These are phyloP conservation scores for Diabrotica undecimpunctata DNA, from an alignment of 1,140 invertebrate species.

Conservation along the genomic window DNA sequence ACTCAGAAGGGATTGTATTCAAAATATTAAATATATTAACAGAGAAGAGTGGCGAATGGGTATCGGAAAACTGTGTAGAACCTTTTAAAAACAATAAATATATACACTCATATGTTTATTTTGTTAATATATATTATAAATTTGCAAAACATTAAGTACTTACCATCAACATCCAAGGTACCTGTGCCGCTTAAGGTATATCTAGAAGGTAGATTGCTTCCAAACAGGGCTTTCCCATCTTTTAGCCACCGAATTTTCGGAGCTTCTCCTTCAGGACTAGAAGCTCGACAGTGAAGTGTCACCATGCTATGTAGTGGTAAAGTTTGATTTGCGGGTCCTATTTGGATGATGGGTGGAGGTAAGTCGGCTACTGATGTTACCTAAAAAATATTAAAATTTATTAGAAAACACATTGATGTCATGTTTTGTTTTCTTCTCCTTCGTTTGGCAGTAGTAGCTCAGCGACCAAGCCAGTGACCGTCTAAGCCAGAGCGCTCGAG, in stretches of 20 bases:
- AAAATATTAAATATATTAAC: too few relatives aligned
- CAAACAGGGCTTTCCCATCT: slow-evolving; percentile 60
- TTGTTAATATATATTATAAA: too few relatives aligned
- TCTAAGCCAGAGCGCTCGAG: too few relatives aligned
- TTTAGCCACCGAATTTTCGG: slow-evolving; percentile 81
- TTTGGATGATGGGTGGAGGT: slow-evolving; percentile 85
- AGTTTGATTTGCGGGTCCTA: slow-evolving; percentile 89
- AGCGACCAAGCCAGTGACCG: too few relatives aligned
- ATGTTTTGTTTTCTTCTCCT: too few relatives aligned
- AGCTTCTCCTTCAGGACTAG: slow-evolving; percentile 59
- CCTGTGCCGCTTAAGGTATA: slow-evolving; percentile 64
- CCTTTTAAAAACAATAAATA: too few relatives aligned
- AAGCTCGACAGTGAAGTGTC: slow-evolving; percentile 76
- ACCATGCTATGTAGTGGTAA: slow-evolving; percentile 75
- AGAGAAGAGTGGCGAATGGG: too few relatives aligned
- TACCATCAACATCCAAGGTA: slow-evolving; percentile 77
- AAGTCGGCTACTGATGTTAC: slow-evolving; percentile 72
- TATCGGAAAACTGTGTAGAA: too few relatives aligned
- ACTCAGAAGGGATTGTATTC: too few relatives aligned
- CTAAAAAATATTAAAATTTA: slow-evolving; percentile 42
- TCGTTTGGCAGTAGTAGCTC: too few relatives aligned
- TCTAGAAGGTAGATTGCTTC: slow-evolving; percentile 45
- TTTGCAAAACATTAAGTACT: slow-evolving; percentile 26
- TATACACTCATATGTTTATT: too few relatives aligned
- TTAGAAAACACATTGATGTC: neutral